Evolutionary conservation across 2,113 vertebrate genomes (phyloP), one percentile per base, ranked within the genome.

Genomic region (Caloenas nicobarica): DNA sequence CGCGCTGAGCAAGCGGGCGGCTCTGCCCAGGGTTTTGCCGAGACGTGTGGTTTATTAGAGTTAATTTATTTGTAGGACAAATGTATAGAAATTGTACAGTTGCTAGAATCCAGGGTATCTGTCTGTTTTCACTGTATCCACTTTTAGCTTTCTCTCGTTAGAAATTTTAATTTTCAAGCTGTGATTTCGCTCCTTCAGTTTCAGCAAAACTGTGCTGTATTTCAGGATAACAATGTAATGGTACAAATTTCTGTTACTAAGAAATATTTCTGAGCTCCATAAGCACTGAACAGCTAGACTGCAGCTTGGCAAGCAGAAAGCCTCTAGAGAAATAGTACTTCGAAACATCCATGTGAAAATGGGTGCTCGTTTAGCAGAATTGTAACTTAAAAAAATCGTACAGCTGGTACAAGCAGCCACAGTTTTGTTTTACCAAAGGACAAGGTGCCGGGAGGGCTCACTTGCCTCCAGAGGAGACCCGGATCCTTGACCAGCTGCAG

Each of bases 121-220:
- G 15, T 2, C 58, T 1, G 0, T 46, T 51, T 72, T 46, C 19
- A 23, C 7, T 36, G 12, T 18, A 40, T 24, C 25, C 13, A 12
- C 21, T 65, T 81, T 72, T 40, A 36, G 40, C 36, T 77, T 66
- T 74, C 29, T 86, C 23, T 69, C 50, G 48, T 51, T 66, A 61
- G 28, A 81, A 73, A 58, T 31, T 42, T 81, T 48, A 3, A 13
- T 29, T 83, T 53, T 69, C 26, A n/a, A 62, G 54, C 26, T 42
- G 48, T 48, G 58, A 23, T 61, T 88, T 65, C 57, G 16, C 29
- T 71, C 16, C 36, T 58, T 40, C 34, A 31, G 22, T 71, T 44
- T 24, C 34, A 71, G 40, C 33, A 71, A 18, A 71, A 18, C 34
- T 10, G 24, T 42, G 42, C 60, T 69, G 54, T 48, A 13, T 62